phyloP scores from a whole-genome alignment of 2,113 vertebrate species.

The Dicrurus megarhynchus region DNA sequence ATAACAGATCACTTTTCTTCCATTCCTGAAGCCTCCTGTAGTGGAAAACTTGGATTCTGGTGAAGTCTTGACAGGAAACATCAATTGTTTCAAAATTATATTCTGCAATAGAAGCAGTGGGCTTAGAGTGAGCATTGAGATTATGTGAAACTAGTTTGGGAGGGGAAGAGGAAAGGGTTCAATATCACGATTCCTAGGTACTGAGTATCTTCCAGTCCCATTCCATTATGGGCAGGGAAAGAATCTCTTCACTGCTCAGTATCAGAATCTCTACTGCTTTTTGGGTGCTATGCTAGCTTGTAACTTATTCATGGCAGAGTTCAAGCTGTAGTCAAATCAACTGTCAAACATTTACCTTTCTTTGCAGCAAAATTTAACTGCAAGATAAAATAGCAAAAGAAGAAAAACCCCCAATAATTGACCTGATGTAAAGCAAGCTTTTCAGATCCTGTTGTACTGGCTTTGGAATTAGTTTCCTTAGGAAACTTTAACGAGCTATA shows the following conservation, averaged over 20 bases:
- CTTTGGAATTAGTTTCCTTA: background rate
- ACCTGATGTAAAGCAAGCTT: background rate
- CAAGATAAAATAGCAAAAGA: background rate
- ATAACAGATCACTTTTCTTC: background rate
- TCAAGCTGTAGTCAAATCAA: background rate
- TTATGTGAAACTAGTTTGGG: background rate
- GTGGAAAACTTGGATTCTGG: background rate
- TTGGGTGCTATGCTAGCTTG: background rate
- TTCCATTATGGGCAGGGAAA: background rate
- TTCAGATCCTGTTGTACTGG: background rate
- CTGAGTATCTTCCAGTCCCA: background rate
- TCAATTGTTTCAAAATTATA: background rate
- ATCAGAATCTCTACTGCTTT: background rate
- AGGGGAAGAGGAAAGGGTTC: background rate
- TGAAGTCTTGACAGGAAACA: background rate
- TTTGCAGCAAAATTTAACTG: background rate
- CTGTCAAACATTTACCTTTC: background rate
- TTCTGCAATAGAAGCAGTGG: background rate
- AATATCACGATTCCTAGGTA: background rate
- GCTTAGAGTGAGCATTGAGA: background rate
- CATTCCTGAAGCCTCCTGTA: background rate
- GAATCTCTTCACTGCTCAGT: background rate
- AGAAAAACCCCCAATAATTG: accelerated
- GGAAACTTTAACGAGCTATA: background rate
- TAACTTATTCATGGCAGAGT: background rate